Evolutionary conservation across 2,797 vertebrate species (phyloP).

Genomic region (Tokudaia tokunoshimensis): DNA sequence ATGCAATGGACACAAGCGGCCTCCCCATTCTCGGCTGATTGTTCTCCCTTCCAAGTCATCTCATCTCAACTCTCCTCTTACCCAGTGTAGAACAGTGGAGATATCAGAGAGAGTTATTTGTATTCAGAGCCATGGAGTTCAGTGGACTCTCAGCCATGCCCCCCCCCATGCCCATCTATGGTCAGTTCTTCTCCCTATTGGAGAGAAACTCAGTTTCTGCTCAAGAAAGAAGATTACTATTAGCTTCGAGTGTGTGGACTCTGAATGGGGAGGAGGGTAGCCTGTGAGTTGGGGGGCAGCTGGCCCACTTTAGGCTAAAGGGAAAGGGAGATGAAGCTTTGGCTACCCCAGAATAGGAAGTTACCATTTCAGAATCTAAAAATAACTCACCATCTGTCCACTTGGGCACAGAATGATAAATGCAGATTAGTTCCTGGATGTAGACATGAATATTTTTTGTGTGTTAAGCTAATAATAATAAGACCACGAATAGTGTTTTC

Average conservation of each 20-base stretch:
- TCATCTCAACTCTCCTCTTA: not conserved
- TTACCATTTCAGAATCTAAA: constrained; percentile 85
- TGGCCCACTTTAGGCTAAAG: constrained; percentile 77
- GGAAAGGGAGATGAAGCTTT: constrained; percentile 76
- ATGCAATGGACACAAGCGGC: constrained; percentile 56
- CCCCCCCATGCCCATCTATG: not conserved
- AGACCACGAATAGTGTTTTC: constrained; percentile 15
- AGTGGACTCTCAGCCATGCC: not conserved
- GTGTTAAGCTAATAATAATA: constrained; percentile 82
- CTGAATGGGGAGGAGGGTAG: constrained; percentile 60
- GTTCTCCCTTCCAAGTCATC: not conserved
- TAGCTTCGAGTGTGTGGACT: constrained; percentile 26
- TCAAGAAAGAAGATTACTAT: constrained; percentile 59
- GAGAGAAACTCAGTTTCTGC: constrained; percentile 48
- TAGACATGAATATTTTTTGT: constrained; percentile 81
- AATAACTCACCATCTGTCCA: constrained; percentile 85
- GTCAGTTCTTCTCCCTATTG: constrained; percentile 22
- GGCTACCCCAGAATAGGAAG: constrained; percentile 85
- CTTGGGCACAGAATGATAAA: constrained; percentile 82
- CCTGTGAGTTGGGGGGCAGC: constrained; percentile 74
- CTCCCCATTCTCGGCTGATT: not conserved
- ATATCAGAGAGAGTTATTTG: constrained; percentile 20
- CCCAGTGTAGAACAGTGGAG: not conserved
- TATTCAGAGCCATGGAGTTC: constrained; percentile 17
- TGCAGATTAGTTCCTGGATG: constrained; percentile 85